Conservation (phyloP, 1,140 invertebrate genomes). For the Augochlora pura region DNA sequence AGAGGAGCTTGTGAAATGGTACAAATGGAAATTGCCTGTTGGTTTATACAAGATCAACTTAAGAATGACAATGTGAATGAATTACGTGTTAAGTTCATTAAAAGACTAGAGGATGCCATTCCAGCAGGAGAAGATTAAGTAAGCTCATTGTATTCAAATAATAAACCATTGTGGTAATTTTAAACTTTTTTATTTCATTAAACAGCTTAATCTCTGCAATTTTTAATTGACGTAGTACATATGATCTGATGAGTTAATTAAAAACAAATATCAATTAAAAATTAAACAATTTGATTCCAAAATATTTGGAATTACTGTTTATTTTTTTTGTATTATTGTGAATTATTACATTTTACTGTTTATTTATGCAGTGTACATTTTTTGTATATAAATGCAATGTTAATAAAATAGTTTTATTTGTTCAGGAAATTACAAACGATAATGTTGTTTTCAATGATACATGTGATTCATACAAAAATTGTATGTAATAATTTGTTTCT, state of each 20-base stretch:
- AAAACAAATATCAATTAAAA: not conserved
- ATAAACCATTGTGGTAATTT: not conserved
- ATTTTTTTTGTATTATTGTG: too few species aligned
- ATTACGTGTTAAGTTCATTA: conserved; percentile 96
- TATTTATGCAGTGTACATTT: too few species aligned
- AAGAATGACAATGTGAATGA: conserved; percentile 98
- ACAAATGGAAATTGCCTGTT: conserved; percentile 88
- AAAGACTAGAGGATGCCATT: conserved; percentile 97
- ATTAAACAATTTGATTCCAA: not conserved
- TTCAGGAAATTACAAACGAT: not conserved
- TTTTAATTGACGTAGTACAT: not conserved
- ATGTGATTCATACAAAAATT: not conserved
- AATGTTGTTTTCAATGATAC: not conserved
- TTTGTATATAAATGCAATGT: too few species aligned
- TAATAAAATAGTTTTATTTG: not conserved
- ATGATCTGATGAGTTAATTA: not conserved
- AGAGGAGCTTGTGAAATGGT: conserved; percentile 99
- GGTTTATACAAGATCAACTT: conserved; percentile 94
- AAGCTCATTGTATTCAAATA: conserved; percentile 18
- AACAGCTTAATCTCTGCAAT: conserved; percentile 2
- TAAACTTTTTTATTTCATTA: not conserved
- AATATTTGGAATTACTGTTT: too few species aligned
- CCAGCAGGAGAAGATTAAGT: conserved; percentile 97
- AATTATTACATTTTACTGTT: too few species aligned
- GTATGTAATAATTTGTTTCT: not conserved